These are phyloP conservation scores for Megamerina dolium DNA, from an alignment of 2,888 invertebrate genomes.

Conservation along the genomic window DNA sequence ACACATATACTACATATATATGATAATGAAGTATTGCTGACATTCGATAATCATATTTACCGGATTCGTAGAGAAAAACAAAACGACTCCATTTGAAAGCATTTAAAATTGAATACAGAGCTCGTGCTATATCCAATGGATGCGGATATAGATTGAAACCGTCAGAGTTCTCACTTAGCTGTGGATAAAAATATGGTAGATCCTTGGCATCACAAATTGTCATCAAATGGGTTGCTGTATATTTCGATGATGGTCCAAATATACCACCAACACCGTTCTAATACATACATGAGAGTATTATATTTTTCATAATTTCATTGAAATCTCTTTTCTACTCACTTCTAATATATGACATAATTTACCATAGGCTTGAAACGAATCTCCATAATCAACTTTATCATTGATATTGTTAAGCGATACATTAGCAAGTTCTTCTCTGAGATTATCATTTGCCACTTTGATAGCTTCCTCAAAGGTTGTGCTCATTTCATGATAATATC, in stretches of 20 bases:
- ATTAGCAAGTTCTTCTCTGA: conserved; percentile 20
- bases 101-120: conserved; percentile 62
- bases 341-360: conserved; percentile 54
- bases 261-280: conserved; percentile 70
- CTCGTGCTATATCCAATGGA: conserved; percentile 58
- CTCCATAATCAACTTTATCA: conserved; percentile 52
- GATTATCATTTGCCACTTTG: conserved; percentile 34
- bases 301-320: too few species aligned
- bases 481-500: conserved; percentile 34
- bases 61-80: conserved; percentile 60
- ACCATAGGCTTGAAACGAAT: conserved; percentile 53
- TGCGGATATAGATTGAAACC: conserved; percentile 68
- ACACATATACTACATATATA: not conserved
- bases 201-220: conserved; percentile 77
- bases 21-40: too few species aligned
- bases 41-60: conserved; percentile 27
- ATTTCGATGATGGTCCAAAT: conserved; percentile 71
- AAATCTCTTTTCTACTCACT: conserved; percentile 38
- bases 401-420: conserved; percentile 19
- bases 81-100: conserved; percentile 77
- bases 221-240: conserved; percentile 68
- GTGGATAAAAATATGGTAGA: conserved; percentile 77
- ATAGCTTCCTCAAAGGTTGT: conserved; percentile 43
- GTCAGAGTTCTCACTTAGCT: conserved; percentile 61
- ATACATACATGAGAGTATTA: not conserved